Base-by-base conservation (phyloP, 1,140 invertebrate genomes). In the Ylistrum balloti region DNA sequence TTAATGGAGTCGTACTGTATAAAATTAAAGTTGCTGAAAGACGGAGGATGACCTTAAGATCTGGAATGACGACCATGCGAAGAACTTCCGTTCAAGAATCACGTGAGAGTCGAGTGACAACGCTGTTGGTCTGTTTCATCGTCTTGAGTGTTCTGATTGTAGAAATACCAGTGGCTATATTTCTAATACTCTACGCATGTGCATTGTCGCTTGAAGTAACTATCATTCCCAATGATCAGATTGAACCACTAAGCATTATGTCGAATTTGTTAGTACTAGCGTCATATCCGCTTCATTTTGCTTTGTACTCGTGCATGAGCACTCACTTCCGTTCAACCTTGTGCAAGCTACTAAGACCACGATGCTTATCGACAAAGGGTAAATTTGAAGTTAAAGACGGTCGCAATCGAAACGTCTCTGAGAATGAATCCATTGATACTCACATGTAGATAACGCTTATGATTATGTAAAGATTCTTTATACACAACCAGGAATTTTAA, bases 51-150 rank as follows among this genome's bases (percentile, higher is more conserved):
- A 89, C 88, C 0, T 38, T 89, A 15, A 85, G 85, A 32, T 86
- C 74, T 0, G 41, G 85, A 11, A 86, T 85, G 35, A 86, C 33
- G 34, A 74, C 22, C 56, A 28, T 74, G 22, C n/a, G 22, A n/a
- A 38, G 74, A 11, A 86, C 88, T n/a, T 33, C 33, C 1, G 34
- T 86, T 86, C 35, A 89, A 15, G 88, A 89, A 41, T 41, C 88
- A 86, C 88, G 88, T 41, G 88, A 89, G 15, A 89, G 85, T 45
- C 88, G 88, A 20, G n/a, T 89, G 1, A 89, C 88, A n/a, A 89
- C 88, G 34, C 85, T 85, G 38, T 45, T 89, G n/a, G 88, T 89
- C 9, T 86, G 85, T 86, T 89, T 89, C 35, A 86, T 89, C 10
- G 88, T 89, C 0, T 45, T 45, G 22, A 89, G 88, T 56, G 88